Evolutionary conservation across 2,797 vertebrate species (phyloP).

Genomic region (Champsocephalus esox): DNA sequence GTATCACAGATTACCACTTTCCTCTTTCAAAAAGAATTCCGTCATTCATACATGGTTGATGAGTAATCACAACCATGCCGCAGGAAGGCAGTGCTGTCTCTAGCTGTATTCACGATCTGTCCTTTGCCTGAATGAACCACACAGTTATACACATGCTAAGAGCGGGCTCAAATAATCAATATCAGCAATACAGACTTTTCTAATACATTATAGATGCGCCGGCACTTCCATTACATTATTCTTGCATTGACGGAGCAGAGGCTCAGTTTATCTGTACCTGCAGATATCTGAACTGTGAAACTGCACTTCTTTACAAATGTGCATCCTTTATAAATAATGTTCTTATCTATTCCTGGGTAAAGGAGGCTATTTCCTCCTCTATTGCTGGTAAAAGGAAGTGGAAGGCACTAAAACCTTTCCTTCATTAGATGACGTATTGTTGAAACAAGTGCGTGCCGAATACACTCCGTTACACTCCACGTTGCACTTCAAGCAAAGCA

Average conservation of each 20-base stretch:
- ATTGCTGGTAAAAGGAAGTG: no score
- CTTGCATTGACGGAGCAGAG: neutral
- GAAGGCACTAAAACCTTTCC: no score
- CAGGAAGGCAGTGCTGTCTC: conserved; percentile 24
- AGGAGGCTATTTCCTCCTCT: no score
- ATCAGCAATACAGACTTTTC: neutral
- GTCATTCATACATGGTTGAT: conserved; percentile 59
- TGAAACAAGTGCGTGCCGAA: no score
- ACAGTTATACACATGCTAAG: neutral
- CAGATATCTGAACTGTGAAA: neutral
- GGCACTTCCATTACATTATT: neutral
- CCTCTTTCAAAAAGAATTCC: conserved; percentile 48
- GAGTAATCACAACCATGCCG: conserved; percentile 58
- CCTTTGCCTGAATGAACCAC: conserved; percentile 26
- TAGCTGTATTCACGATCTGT: conserved; percentile 28
- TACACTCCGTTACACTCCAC: no score
- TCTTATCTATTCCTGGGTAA: no score
- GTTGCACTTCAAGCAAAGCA: no score
- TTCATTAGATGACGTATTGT: no score
- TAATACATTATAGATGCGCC: neutral
- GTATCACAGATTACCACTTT: conserved; percentile 63
- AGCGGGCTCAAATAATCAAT: neutral
- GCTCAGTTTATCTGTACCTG: neutral
- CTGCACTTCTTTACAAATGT: neutral
- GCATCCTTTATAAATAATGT: neutral